Conservation (phyloP, 2,888 invertebrate genomes). For the Caenorhabditis virilis region DNA sequence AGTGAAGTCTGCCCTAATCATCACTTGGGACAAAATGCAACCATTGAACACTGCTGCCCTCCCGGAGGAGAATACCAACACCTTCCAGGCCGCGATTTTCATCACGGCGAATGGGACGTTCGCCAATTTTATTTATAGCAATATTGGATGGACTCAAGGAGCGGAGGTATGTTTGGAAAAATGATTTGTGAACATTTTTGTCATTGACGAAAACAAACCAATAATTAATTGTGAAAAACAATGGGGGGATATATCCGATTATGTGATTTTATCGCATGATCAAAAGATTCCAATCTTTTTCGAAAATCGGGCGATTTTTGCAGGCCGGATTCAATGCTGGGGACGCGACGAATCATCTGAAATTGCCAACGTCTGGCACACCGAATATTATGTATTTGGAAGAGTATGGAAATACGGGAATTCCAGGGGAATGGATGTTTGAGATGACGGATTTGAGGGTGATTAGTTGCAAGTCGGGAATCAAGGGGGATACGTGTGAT, state of each 20-base stretch:
- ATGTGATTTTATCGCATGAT: neutral
- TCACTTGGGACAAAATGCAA: conserved; percentile 69
- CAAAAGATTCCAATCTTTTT: neutral
- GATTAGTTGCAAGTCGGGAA: conserved; percentile 66
- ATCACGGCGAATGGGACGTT: conserved; percentile 65
- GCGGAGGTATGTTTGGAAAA: conserved; percentile 54
- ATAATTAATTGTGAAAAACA: neutral
- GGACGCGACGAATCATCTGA: conserved; percentile 54
- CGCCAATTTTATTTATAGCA: conserved; percentile 68
- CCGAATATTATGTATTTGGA: conserved; percentile 68
- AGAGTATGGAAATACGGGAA: conserved; percentile 67
- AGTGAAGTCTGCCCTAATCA: conserved; percentile 53
- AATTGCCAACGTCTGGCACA: conserved; percentile 65
- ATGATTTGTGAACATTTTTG: neutral
- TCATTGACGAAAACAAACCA: neutral
- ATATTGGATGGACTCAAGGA: conserved; percentile 68
- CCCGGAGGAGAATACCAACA: conserved; percentile 67
- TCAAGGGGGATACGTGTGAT: conserved; percentile 68
- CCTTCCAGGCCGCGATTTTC: conserved; percentile 68
- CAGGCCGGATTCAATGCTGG: conserved; percentile 68
- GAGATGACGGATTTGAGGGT: conserved; percentile 57
- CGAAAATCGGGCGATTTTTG: conserved; percentile 7
- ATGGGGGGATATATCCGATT: neutral
- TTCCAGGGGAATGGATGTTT: conserved; percentile 68
- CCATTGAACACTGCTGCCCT: conserved; percentile 59